Base-by-base conservation (phyloP, 2,113 vertebrate genomes). In the Ammodytes marinus region DNA sequence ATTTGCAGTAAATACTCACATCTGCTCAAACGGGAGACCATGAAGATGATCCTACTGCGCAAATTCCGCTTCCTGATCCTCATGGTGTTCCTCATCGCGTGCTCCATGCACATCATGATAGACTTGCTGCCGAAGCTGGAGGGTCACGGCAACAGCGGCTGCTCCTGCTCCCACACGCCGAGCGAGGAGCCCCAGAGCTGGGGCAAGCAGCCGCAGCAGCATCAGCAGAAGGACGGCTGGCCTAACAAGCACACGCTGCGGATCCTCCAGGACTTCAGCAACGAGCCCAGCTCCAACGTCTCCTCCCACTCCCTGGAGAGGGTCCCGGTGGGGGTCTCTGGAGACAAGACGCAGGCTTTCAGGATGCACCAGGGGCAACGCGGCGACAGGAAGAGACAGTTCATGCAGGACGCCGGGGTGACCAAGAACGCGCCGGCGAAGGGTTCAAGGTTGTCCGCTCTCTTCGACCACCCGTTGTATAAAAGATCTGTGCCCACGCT, bases 81-180 rank as follows among this genome's bases (percentile, higher is more conserved):
- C 65, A 95, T 96, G 95, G 97, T 97, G 77, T 97, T 99, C 83
- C 93, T 99, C 42, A 88, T 97, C 49, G 97, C 97, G 4, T 98
- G 98, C 93, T 97, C 97, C 11, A 95, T 99, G 96, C 97, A 99
- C 94, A 97, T 99, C 58, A 95, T 96, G 95, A 96, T 99, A 54
- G 98, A 99, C 94, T 90, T 99, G 91, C 89, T 99, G 77, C 98
- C 98, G 1, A 96, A 95, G 89, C 96, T 99, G 94, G 97, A 98
- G 93, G 85, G 93, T 59, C 95, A 95, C 77, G 88, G 94, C 70
- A 66, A 78, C 39, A 75, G 89, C 92, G 94, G 93, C 88, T 97
- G 97, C 88, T 96, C 96, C 15, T 98, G 97, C 89, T 92, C 96
- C 1, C 96, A 96, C 90, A 63, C 93, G 45, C 94, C 94, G 86